Percentiles rank a stretch among this genome's conserved stretches.
phyloP scores from a whole-genome alignment of 2,113 vertebrate species.

The Amazona vittata region DNA sequence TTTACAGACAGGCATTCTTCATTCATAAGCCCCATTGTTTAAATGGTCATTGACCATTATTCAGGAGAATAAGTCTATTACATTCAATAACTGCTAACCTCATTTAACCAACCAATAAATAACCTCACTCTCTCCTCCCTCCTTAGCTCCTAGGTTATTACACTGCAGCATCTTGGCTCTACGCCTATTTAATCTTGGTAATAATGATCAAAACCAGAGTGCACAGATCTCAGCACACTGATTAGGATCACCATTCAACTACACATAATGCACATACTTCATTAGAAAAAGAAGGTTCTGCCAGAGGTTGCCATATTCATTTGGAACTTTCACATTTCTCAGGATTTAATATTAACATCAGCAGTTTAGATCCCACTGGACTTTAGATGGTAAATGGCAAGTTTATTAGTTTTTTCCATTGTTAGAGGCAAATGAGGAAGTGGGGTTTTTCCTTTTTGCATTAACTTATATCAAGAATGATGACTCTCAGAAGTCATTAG shows the following conservation, averaged over 20 bases:
- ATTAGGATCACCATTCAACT: constrained; percentile 56
- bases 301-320: constrained; percentile 52
- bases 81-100: constrained; percentile 15
- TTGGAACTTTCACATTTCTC: constrained; percentile 42
- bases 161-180: constrained; percentile 44
- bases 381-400: constrained; percentile 30
- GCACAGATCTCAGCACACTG: constrained; percentile 36
- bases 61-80: constrained; percentile 18
- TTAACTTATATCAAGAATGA: constrained; percentile 31
- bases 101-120: constrained; percentile 54
- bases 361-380: constrained; percentile 31
- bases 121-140: constrained; percentile 12
- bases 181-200: constrained; percentile 48
- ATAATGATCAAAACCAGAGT: constrained; percentile 70
- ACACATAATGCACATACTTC: constrained; percentile 35
- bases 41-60: not conserved
- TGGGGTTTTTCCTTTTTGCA: not conserved
- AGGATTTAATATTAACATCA: constrained; percentile 56
- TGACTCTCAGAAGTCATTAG: not conserved
- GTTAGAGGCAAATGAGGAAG: constrained; percentile 27
- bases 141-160: constrained; percentile 41
- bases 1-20: not conserved
- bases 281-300: constrained; percentile 54
- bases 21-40: not conserved
- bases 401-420: constrained; percentile 24